These are phyloP conservation scores for Monochamus alternatus DNA, from an alignment of 2,888 invertebrate species.

Conservation along the genomic window DNA sequence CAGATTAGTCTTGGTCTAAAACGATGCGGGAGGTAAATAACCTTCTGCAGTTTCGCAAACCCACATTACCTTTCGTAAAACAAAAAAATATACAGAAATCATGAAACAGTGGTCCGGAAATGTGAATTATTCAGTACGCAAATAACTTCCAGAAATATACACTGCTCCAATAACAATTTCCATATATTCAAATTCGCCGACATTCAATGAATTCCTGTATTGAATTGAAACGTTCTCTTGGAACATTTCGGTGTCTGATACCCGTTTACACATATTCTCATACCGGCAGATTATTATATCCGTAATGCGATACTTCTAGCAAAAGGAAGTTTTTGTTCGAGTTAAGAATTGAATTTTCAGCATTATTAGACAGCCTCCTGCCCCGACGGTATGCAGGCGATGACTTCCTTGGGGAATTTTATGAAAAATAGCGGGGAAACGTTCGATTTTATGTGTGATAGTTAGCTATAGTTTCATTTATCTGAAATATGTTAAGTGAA, in stretches of 20 bases:
- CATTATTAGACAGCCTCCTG: too few relatives aligned
- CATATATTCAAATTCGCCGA: constrained; percentile 5
- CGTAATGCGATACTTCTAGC: not conserved
- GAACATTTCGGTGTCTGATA: not conserved
- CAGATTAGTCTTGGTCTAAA: too few relatives aligned
- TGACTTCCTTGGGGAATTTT: too few relatives aligned
- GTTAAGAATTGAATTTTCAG: not conserved
- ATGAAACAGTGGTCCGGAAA: not conserved
- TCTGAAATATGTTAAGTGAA: too few relatives aligned
- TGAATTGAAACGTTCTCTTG: not conserved
- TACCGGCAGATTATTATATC: constrained; percentile 3
- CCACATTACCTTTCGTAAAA: too few relatives aligned
- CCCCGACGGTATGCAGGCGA: too few relatives aligned
- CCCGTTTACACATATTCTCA: constrained; percentile 8
- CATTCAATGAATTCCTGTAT: constrained; percentile 7
- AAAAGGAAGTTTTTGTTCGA: not conserved
- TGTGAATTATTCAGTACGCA: constrained; percentile 1
- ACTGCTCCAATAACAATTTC: not conserved
- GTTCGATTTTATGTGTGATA: too few relatives aligned
- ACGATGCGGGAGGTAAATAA: too few relatives aligned
- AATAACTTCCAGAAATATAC: not conserved
- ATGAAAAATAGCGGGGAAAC: too few relatives aligned
- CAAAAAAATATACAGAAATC: not conserved
- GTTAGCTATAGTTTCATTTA: too few relatives aligned
- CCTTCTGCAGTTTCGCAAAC: too few relatives aligned